phyloP scores from a whole-genome alignment of 2,797 vertebrate species.

The Semotilus atromaculatus region DNA sequence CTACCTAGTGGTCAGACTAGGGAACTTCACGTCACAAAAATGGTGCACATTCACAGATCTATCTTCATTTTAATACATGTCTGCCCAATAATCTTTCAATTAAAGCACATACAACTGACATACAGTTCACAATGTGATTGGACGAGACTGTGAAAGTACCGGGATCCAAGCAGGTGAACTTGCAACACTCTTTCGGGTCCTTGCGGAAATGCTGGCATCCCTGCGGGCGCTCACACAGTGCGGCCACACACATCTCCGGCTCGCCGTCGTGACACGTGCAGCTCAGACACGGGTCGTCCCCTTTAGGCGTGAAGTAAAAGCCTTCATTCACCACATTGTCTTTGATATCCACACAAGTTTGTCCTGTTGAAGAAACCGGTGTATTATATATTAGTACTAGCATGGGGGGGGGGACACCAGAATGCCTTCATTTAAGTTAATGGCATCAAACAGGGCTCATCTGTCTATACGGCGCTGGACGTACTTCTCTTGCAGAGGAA shows the following conservation, averaged over 20 bases:
- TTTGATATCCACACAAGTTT: conserved; percentile 97
- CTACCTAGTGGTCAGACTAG: conserved; percentile 42
- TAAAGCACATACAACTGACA: not conserved
- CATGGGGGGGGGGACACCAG: not conserved
- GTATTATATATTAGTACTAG: not conserved
- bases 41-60: not conserved
- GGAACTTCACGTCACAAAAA: not conserved
- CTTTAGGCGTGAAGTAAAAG: conserved; percentile 97
- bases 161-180: conserved; percentile 95
- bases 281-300: conserved; percentile 95
- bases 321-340: conserved; percentile 97
- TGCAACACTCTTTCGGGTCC: conserved; percentile 98
- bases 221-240: conserved; percentile 94
- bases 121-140: not conserved
- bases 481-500: conserved; percentile 98
- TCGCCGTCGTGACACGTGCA: conserved; percentile 97
- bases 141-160: conserved; percentile 74
- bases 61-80: not conserved
- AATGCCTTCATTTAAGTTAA: not conserved
- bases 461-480: conserved; percentile 49
- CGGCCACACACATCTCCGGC: conserved; percentile 97
- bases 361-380: conserved; percentile 75
- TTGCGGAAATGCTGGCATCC: conserved; percentile 95
- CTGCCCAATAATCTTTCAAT: not conserved
- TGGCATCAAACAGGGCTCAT: not conserved